These are phyloP conservation scores for Diabrotica balteata DNA, from an alignment of 2,888 invertebrate species.

Conservation along the genomic window DNA sequence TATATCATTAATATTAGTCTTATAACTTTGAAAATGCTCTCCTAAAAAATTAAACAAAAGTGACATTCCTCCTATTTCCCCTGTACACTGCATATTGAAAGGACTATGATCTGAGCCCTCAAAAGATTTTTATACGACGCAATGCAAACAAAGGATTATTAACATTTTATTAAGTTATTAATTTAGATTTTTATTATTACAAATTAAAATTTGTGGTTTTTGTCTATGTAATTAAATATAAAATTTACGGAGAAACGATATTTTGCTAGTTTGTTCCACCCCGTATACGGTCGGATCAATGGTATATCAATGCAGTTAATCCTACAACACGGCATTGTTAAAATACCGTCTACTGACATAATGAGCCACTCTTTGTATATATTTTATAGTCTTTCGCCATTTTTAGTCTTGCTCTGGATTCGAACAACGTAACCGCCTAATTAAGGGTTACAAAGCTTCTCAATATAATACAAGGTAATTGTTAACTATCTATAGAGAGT, in stretches of 20 bases:
- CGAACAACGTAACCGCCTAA: constrained; percentile 51
- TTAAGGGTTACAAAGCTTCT: constrained; percentile 52
- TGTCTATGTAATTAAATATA: not conserved
- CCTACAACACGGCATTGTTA: constrained; percentile 54
- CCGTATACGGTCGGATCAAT: constrained; percentile 49
- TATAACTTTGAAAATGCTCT: too few species aligned
- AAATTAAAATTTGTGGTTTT: too few species aligned
- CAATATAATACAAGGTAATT: constrained; percentile 55
- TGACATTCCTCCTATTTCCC: too few species aligned
- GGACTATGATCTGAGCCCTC: too few species aligned
- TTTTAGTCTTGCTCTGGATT: constrained; percentile 55
- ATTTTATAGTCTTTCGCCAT: constrained; percentile 57
- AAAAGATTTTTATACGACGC: too few species aligned
- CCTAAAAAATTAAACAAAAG: too few species aligned
- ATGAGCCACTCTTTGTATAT: constrained; percentile 58
- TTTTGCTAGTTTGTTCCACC: constrained; percentile 6
- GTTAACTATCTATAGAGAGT: constrained; percentile 56
- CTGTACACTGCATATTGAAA: too few species aligned
- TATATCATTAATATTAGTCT: too few species aligned
- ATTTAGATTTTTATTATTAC: too few species aligned
- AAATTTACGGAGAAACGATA: not conserved
- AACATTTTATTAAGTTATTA: too few species aligned
- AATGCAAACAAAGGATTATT: too few species aligned
- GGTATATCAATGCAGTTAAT: constrained; percentile 53
- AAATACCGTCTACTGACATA: constrained; percentile 55